phyloP scores from a whole-genome alignment of 2,888 invertebrate genomes.

The Cheilosia vulpina region DNA sequence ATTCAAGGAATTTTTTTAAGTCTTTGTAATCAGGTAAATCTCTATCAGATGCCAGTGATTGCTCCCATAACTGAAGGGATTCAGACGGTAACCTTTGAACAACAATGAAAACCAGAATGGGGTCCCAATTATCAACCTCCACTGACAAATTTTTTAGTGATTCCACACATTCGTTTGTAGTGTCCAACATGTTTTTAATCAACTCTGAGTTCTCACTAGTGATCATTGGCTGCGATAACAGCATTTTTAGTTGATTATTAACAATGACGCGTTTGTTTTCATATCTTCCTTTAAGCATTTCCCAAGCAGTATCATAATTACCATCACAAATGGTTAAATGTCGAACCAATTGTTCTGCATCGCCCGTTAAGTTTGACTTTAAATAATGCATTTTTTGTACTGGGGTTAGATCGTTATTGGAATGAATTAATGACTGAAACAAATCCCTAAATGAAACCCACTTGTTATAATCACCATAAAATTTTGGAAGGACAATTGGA shows the following conservation, averaged over 20 bases:
- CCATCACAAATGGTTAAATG: too few species aligned
- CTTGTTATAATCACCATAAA: background rate
- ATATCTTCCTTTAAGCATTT: background rate
- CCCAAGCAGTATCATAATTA: background rate
- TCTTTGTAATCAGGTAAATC: background rate
- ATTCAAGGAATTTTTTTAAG: background rate
- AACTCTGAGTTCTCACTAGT: background rate
- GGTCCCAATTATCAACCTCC: background rate
- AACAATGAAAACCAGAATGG: background rate
- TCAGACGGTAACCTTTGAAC: background rate
- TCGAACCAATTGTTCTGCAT: too few species aligned
- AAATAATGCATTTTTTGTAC: background rate
- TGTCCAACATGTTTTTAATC: background rate
- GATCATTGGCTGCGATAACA: background rate
- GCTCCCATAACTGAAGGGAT: background rate
- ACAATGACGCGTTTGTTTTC: background rate
- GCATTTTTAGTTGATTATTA: background rate
- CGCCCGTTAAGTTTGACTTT: too few species aligned
- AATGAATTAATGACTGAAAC: background rate
- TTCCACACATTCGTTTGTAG: background rate
- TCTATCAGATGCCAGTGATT: background rate
- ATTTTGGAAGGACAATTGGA: background rate
- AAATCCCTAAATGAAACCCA: slow-evolving; percentile 6
- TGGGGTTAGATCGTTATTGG: background rate
- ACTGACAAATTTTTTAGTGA: background rate